Evolutionary conservation across 2,888 invertebrate species (phyloP).

Genomic region (Plebejus melissa): DNA sequence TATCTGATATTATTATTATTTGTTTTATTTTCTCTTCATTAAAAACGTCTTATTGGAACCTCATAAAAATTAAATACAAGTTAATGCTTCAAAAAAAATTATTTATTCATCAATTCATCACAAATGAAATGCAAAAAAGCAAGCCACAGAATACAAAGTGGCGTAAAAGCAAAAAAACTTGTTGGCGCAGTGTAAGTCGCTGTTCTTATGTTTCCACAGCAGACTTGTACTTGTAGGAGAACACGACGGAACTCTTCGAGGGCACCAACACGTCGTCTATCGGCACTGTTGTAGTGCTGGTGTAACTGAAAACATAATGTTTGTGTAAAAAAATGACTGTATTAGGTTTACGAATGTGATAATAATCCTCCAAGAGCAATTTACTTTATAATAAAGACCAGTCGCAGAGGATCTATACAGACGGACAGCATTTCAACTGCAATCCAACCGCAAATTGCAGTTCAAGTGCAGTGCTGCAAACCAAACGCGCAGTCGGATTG

Average conservation of each 20-base stretch:
- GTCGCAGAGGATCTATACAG: too few species aligned
- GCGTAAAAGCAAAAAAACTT: not conserved
- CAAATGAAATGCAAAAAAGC: slow-evolving; percentile 47
- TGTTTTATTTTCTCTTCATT: slow-evolving; percentile 33
- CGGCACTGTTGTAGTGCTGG: slow-evolving; percentile 56
- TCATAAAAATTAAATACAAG: not conserved
- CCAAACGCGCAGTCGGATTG: too few species aligned
- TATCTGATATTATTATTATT: slow-evolving; percentile 35
- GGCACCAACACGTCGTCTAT: slow-evolving; percentile 79
- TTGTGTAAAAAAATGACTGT: not conserved
- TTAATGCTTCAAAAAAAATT: slow-evolving; percentile 6
- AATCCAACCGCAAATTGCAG: too few species aligned
- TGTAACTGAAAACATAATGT: slow-evolving; percentile 69
- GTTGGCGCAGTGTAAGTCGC: not conserved
- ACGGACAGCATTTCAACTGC: too few species aligned
- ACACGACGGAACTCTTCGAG: slow-evolving; percentile 80
- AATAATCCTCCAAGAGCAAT: too few species aligned
- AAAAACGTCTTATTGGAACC: too few species aligned
- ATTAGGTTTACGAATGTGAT: too few species aligned
- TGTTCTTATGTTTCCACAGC: slow-evolving; percentile 45
- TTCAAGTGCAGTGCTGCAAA: too few species aligned
- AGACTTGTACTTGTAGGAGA: slow-evolving; percentile 83
- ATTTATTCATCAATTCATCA: slow-evolving; percentile 26
- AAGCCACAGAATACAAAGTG: slow-evolving; percentile 19
- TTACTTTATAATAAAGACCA: too few species aligned